Evolutionary conservation across 2,888 invertebrate genomes (phyloP).

Genomic region (Microplitis manilae): DNA sequence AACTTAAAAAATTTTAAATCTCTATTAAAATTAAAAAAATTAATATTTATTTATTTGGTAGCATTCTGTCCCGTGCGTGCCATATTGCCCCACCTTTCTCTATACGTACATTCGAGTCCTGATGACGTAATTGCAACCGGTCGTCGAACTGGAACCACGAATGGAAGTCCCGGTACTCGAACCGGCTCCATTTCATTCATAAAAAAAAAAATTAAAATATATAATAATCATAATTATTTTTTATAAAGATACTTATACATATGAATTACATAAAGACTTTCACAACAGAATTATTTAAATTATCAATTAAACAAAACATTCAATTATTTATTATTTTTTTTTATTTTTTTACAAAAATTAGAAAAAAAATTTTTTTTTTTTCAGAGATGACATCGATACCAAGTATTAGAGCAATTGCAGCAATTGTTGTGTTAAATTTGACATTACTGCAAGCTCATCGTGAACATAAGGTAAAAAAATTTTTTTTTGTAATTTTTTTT

Average conservation of each 20-base stretch:
- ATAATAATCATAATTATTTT: background rate
- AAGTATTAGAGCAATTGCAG: slow-evolving; percentile 53
- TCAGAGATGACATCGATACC: slow-evolving; percentile 62
- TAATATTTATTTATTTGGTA: no score
- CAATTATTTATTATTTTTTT: background rate
- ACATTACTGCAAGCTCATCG: slow-evolving; percentile 64
- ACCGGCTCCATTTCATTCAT: slow-evolving; percentile 53
- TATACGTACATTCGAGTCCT: slow-evolving; percentile 19
- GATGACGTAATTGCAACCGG: slow-evolving; percentile 56
- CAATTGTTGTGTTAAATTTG: slow-evolving; percentile 58
- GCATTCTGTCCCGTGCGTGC: background rate
- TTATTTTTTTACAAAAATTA: no score
- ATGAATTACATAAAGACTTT: background rate
- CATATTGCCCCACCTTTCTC: background rate
- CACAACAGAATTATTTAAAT: background rate
- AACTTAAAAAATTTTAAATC: no score
- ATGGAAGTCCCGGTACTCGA: slow-evolving; percentile 46
- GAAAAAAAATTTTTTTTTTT: slow-evolving; percentile 49
- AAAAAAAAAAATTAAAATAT: slow-evolving; percentile 6
- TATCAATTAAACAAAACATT: background rate
- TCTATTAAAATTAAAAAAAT: no score
- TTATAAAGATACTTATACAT: background rate
- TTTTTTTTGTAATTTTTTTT: background rate
- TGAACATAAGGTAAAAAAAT: slow-evolving; percentile 65
- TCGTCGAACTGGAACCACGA: slow-evolving; percentile 58